Percentiles rank a stretch among this genome's conserved stretches.
Conservation (phyloP, 2,888 invertebrate genomes). For the Oligia latruncula region DNA sequence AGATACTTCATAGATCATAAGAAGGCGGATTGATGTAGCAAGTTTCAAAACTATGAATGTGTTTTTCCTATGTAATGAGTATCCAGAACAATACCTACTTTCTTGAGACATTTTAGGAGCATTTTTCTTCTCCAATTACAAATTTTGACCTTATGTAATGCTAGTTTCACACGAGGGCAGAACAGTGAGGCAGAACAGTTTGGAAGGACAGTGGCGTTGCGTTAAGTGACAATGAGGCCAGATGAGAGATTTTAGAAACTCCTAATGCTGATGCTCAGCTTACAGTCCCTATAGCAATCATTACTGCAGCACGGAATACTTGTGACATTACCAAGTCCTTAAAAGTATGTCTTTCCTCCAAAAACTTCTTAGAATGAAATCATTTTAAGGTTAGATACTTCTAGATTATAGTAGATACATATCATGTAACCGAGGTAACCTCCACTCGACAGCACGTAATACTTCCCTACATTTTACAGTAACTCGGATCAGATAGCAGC, state of each 20-base stretch:
- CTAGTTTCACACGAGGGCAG: no score
- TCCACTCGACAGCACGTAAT: conserved; percentile 31
- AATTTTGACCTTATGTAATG: no score
- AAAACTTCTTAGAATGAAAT: neutral
- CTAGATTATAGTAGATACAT: neutral
- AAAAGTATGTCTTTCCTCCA: neutral
- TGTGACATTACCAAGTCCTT: neutral
- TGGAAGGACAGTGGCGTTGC: no score
- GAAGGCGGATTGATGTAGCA: neutral
- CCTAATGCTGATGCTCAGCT: neutral
- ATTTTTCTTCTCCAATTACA: neutral
- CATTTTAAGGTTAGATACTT: neutral
- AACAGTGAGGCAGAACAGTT: no score
- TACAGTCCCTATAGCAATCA: neutral
- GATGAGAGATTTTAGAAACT: neutral
- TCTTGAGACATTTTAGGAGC: neutral
- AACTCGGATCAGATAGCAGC: conserved; percentile 52
- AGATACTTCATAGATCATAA: no score
- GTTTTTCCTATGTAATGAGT: neutral
- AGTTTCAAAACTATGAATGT: neutral
- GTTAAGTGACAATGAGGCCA: neutral
- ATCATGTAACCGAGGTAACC: neutral
- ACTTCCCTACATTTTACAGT: conserved; percentile 39
- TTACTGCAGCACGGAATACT: neutral
- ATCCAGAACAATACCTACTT: neutral